phyloP scores from a whole-genome alignment of 1,140 invertebrate genomes.

The Metopolophium dirhodum region DNA sequence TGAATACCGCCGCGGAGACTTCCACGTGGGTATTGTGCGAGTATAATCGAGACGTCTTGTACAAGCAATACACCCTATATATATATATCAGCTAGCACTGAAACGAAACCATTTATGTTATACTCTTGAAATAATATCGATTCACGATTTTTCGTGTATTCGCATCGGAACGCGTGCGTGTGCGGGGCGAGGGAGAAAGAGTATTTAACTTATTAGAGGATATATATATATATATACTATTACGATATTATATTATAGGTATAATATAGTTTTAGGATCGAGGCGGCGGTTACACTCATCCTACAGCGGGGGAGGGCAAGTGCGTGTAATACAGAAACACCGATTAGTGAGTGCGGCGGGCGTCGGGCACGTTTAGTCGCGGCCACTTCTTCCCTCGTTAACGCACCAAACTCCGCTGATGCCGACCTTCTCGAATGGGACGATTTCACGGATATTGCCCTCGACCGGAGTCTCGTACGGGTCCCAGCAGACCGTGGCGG shows the following conservation, averaged over 20 bases:
- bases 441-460: conserved; percentile 55
- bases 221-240: background rate
- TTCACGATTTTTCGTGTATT: conserved; percentile 13
- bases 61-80: background rate
- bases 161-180: background rate
- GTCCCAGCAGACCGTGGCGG: conserved; percentile 43
- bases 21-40: background rate
- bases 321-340: background rate
- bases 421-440: conserved; percentile 8
- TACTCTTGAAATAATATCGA: too few species aligned
- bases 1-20: background rate
- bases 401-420: background rate
- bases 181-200: background rate
- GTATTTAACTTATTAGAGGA: background rate
- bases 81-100: background rate
- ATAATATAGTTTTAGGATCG: background rate
- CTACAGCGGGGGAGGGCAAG: background rate
- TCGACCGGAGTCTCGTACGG: background rate
- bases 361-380: conserved; percentile 44
- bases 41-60: background rate
- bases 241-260: background rate
- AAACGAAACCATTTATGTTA: background rate
- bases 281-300: background rate
- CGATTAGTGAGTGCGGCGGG: conserved; percentile 4
- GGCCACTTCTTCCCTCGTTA: conserved; percentile 35